Evolutionary conservation across 1,140 invertebrate species (phyloP), one percentile per base, ranked within the genome.

Genomic region (Meteorus sp.): DNA sequence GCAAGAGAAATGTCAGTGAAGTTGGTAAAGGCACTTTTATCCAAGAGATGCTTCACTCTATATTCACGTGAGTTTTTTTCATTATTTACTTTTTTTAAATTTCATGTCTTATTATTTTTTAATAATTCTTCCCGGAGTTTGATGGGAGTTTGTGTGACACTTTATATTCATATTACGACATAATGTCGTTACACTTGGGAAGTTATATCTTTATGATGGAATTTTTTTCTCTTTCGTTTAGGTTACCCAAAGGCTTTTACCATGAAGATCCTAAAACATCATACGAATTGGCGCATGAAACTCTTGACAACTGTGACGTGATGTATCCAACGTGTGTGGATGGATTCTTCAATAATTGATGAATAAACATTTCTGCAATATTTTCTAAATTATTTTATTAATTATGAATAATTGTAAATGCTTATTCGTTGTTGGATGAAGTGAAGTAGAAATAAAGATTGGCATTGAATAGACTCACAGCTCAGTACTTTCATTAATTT

Each of bases 41-140:
- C 59, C 67, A 80, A 15, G 85, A 86, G 76, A 84, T 85, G 53
- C 63, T 85, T 20, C 79, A 79, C 67, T 76, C 78, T 29, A 79
- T 84, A 44, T 85, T 86, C 73, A 83, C 82, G 85, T 86, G 70
- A 84, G 84, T 81, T 25, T 43, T 37, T 39, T 39, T 39, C 27
- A 43, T 53, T 19, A 55, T 41, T 59, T 22, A 23, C 11, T n/a
- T 8, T n/a, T 3, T 37, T 54, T 35, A 17, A 19, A 39, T 35
- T 19, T 22, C 9, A 27, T 47, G 8, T 25, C 15, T n/a, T 19
- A 33, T 23, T 23, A 59, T 57, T 1, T 31, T 31, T 2, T 31
- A 31, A n/a, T n/a, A n/a, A n/a, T n/a, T n/a, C n/a, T n/a, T n/a
- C n/a, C n/a, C n/a, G n/a, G n/a, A n/a, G n/a, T n/a, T n/a, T n/a